Conservation (phyloP, 2,797 vertebrate genomes). For the Argya squamiceps region DNA sequence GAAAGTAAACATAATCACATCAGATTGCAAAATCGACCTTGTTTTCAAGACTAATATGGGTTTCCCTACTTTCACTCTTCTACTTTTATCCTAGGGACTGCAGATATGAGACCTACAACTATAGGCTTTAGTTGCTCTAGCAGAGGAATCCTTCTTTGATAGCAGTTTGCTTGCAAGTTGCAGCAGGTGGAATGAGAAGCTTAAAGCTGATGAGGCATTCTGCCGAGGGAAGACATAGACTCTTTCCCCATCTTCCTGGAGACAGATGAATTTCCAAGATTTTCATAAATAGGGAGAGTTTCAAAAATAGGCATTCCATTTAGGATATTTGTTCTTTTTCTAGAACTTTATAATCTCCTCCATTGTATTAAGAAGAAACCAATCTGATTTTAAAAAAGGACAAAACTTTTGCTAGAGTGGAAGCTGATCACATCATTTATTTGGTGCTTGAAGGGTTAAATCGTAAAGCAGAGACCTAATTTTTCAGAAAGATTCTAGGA, state of each 20-base stretch:
- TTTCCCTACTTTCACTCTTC: not conserved
- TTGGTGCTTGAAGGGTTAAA: slow-evolving; percentile 2
- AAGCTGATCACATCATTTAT: not conserved
- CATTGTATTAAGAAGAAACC: not conserved
- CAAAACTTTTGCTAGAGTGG: not conserved
- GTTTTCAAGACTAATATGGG: not conserved
- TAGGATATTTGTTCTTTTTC: not conserved
- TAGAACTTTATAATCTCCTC: not conserved
- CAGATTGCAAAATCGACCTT: not conserved
- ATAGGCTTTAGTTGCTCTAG: not conserved
- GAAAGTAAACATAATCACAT: not conserved
- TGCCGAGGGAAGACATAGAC: not conserved
- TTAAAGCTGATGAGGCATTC: not conserved
- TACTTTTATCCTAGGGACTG: not conserved
- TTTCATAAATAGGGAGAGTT: not conserved
- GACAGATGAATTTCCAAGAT: not conserved
- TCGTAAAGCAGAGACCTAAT: not conserved
- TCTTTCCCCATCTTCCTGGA: not conserved
- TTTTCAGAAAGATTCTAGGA: slow-evolving; percentile 11
- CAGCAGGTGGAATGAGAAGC: not conserved
- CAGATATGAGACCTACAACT: not conserved
- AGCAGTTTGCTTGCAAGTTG: not conserved
- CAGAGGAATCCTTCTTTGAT: not conserved
- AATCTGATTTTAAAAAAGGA: not conserved
- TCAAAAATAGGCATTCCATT: not conserved